phyloP scores from a whole-genome alignment of 2,888 invertebrate species.

The Drosophila anceps region DNA sequence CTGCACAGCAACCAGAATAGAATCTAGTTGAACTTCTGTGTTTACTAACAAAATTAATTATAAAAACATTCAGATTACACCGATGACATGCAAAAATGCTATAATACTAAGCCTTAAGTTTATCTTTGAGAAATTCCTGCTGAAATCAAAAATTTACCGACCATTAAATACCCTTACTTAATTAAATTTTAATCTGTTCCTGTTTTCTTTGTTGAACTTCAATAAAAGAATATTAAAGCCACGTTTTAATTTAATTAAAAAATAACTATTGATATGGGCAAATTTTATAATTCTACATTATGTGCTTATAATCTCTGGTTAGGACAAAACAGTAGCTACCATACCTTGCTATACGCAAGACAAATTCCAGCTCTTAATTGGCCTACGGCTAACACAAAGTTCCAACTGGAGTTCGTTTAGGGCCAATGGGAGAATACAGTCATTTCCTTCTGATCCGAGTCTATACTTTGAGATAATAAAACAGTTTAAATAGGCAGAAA shows the following conservation, averaged over 20 bases:
- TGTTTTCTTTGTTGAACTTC: background rate
- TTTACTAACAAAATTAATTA: background rate
- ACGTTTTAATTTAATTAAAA: background rate
- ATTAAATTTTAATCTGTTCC: background rate
- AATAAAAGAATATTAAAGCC: background rate
- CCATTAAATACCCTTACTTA: background rate
- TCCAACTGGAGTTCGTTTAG: too few relatives aligned
- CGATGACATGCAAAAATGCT: background rate
- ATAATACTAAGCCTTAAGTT: background rate
- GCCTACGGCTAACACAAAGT: too few relatives aligned
- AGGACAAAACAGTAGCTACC: too few relatives aligned
- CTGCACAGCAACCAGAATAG: background rate
- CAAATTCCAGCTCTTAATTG: too few relatives aligned
- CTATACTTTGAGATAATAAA: too few relatives aligned
- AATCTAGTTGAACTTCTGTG: background rate
- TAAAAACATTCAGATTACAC: conserved; percentile 5
- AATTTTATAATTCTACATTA: too few relatives aligned
- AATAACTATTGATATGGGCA: background rate
- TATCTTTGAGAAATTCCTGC: background rate
- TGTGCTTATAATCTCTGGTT: too few relatives aligned
- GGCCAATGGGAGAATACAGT: too few relatives aligned
- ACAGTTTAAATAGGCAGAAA: too few relatives aligned
- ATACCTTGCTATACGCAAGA: too few relatives aligned
- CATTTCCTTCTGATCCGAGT: too few relatives aligned
- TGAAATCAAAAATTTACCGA: background rate